phyloP scores from a whole-genome alignment of 2,797 vertebrate species.

The Enteromius viviparus region DNA sequence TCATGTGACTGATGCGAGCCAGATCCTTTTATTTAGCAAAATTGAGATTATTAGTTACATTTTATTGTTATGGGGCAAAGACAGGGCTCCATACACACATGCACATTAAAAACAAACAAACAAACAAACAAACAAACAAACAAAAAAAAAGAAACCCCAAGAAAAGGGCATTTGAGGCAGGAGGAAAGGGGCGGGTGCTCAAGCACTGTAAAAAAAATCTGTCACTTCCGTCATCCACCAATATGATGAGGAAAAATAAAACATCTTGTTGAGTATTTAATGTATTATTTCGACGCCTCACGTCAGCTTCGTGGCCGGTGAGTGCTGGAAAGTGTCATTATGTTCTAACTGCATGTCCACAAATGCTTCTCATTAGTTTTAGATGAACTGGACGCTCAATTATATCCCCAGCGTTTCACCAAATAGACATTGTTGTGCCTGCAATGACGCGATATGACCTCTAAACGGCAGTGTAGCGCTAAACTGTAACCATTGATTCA shows the following conservation, averaged over 20 bases:
- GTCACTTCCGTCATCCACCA: background rate
- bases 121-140: too few species aligned
- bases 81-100: too few species aligned
- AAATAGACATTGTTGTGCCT: background rate
- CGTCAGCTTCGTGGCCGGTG: background rate
- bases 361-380: slow-evolving; percentile 24
- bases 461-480: slow-evolving; percentile 44
- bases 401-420: background rate
- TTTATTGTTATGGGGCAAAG: too few species aligned
- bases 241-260: background rate
- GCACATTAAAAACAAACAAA: too few species aligned
- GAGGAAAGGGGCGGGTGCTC: too few species aligned
- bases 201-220: too few species aligned
- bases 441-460: background rate
- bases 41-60: too few species aligned
- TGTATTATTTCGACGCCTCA: background rate
- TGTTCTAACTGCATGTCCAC: background rate
- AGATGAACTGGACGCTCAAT: background rate
- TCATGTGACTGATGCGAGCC: too few species aligned
- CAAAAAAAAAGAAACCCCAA: too few species aligned
- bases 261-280: too few species aligned
- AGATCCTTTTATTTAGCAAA: too few species aligned
- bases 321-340: background rate
- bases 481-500: background rate
- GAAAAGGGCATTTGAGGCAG: too few species aligned